phyloP scores from a whole-genome alignment of 2,113 vertebrate species.

The Silurus asotus region DNA sequence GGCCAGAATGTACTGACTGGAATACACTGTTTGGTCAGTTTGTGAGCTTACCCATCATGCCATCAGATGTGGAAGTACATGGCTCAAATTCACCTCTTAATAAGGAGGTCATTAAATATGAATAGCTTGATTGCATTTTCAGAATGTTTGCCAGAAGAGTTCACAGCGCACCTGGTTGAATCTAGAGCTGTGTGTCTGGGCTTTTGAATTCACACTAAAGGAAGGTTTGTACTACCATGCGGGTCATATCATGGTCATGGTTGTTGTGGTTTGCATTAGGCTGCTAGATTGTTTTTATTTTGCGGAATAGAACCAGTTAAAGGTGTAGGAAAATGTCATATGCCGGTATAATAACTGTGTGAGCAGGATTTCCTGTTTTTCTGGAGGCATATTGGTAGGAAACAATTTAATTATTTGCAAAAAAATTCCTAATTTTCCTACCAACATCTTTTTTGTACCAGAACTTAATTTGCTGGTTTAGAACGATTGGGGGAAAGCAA shows the following conservation, averaged over 20 bases:
- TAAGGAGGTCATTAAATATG: background rate
- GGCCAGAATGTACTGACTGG: conserved; percentile 1
- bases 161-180: background rate
- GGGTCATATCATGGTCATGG: background rate
- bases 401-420: background rate
- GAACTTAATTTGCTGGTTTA: background rate
- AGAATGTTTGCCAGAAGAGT: background rate
- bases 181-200: background rate
- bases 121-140: background rate
- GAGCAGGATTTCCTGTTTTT: background rate
- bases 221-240: background rate
- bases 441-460: background rate
- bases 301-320: background rate
- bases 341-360: background rate
- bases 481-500: background rate
- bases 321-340: background rate
- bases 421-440: background rate
- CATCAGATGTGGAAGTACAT: background rate
- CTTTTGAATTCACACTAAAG: background rate
- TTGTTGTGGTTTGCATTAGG: background rate
- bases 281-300: background rate
- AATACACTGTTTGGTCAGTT: background rate
- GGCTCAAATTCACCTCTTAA: background rate
- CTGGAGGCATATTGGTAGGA: background rate
- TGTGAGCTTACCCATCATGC: background rate